These are phyloP conservation scores for Pammene fasciana DNA, from an alignment of 2,888 invertebrate genomes.

Conservation along the genomic window DNA sequence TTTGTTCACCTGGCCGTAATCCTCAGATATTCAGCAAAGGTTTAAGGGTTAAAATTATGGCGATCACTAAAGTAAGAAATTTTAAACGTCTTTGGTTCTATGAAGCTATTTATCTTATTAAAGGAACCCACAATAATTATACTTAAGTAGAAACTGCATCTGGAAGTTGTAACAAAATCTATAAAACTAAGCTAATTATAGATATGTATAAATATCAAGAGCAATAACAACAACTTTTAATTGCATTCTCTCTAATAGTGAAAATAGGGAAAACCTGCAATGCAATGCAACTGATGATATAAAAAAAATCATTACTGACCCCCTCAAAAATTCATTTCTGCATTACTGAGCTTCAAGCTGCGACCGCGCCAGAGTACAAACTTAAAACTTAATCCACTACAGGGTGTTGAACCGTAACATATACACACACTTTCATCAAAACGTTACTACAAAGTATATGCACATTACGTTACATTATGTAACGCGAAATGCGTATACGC, in stretches of 20 bases:
- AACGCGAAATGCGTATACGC: slow-evolving; percentile 36
- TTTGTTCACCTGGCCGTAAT: slow-evolving; percentile 27
- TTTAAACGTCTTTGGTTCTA: neutral
- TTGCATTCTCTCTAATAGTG: neutral
- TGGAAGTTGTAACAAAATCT: neutral
- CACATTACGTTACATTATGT: slow-evolving; percentile 27
- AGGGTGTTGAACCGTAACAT: neutral
- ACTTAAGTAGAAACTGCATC: neutral
- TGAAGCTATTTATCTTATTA: neutral
- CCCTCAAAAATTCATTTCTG: too few species aligned
- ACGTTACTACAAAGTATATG: slow-evolving; percentile 3
- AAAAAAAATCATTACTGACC: too few species aligned
- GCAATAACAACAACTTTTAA: neutral
- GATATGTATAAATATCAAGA: neutral
- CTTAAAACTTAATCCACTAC: neutral
- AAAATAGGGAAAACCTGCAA: neutral
- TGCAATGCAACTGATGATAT: neutral
- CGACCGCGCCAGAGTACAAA: too few species aligned
- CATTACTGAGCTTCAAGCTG: too few species aligned
- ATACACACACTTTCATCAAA: neutral
- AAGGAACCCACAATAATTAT: neutral
- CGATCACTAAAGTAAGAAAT: neutral
- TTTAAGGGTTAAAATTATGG: slow-evolving; percentile 1
- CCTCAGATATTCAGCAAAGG: too few species aligned
- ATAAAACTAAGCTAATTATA: neutral